These are phyloP conservation scores for Hanleya hanleyi DNA, from an alignment of 2,888 invertebrate species.

Conservation along the genomic window DNA sequence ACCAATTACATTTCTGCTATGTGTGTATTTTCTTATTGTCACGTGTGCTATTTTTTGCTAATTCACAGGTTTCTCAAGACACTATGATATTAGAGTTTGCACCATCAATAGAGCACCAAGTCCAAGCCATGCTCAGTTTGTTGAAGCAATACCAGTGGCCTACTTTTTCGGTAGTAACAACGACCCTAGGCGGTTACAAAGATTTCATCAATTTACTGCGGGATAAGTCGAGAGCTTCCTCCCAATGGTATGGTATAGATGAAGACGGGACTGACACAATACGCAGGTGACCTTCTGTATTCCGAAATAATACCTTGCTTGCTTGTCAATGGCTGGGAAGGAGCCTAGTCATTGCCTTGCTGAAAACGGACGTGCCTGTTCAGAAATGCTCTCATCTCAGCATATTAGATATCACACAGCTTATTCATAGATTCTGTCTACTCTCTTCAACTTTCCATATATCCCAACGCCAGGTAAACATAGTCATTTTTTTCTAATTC, in stretches of 20 bases:
- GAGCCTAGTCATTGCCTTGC: no score
- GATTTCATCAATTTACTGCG: conserved; percentile 95
- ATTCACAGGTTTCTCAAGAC: conserved; percentile 79
- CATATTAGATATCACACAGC: no score
- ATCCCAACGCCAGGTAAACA: no score
- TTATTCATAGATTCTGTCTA: no score
- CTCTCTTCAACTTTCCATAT: no score
- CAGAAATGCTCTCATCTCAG: no score
- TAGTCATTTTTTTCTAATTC: no score
- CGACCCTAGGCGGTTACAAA: conserved; percentile 89
- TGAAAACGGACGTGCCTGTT: no score
- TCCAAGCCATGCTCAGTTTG: conserved; percentile 95
- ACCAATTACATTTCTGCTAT: neutral
- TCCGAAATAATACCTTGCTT: no score
- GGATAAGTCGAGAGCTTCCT: conserved; percentile 74
- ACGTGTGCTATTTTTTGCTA: no score
- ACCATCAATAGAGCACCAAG: conserved; percentile 96
- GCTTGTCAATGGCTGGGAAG: no score
- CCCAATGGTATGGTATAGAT: neutral
- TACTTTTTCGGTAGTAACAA: conserved; percentile 88
- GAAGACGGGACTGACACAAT: neutral
- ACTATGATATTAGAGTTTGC: conserved; percentile 93
- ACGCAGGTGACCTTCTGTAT: neutral
- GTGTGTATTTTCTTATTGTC: neutral
- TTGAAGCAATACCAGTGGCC: conserved; percentile 96